Conservation (phyloP, 30 jellyfish, hydroid and myxozoan genomes). For the Calvadosia cruxmelitensis region DNA sequence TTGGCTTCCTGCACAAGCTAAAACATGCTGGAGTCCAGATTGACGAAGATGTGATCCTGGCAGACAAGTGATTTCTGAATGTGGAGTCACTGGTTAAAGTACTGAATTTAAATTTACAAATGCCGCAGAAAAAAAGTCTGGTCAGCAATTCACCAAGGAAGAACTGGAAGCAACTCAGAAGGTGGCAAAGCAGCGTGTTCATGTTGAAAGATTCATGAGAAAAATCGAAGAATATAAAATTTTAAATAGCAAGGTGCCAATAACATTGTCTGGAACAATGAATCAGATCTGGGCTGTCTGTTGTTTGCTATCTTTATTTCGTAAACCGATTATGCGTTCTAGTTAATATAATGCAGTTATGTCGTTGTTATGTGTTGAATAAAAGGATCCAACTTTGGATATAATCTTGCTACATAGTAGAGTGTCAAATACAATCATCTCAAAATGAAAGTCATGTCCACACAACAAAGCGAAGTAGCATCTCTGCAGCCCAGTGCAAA, state of each 20-base stretch:
- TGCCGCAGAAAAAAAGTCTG: not conserved
- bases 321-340: not conserved
- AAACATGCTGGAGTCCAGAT: not conserved
- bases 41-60: not conserved
- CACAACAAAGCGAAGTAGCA: not conserved
- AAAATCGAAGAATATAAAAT: not conserved
- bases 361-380: not conserved
- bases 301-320: not conserved
- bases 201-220: not conserved
- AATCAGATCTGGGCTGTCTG: not conserved
- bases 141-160: not conserved
- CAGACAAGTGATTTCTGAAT: not conserved
- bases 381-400: not conserved
- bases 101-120: not conserved
- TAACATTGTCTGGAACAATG: not conserved
- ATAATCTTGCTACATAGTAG: too few species aligned
- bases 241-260: not conserved
- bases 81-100: not conserved
- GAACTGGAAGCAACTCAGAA: not conserved
- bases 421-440: not conserved
- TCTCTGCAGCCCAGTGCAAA: not conserved
- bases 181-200: not conserved
- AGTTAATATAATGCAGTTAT: too few species aligned
- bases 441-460: not conserved
- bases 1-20: not conserved